phyloP scores from a whole-genome alignment of 2,113 vertebrate genomes.

The Benthochromis sp. region DNA sequence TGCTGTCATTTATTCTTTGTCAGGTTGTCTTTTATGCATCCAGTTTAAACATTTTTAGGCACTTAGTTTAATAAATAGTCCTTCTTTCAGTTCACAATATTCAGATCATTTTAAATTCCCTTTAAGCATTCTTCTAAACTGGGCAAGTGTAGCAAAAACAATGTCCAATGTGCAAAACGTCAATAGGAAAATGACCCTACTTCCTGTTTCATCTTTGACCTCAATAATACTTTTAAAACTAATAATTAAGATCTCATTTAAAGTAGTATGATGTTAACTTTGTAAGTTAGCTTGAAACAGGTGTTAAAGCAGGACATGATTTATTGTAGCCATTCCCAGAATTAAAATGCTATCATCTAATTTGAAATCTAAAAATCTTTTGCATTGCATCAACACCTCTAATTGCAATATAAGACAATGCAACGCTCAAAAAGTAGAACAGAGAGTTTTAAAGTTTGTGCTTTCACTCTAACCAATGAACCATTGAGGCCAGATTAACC shows the following conservation, averaged over 20 bases:
- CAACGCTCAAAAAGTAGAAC: not conserved
- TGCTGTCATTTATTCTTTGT: not conserved
- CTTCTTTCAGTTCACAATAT: not conserved
- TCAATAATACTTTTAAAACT: not conserved
- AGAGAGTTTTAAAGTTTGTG: not conserved
- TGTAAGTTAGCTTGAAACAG: not conserved
- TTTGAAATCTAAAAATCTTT: not conserved
- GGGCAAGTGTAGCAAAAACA: not conserved
- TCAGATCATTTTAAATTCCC: not conserved
- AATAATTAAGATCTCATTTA: not conserved
- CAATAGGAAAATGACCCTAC: not conserved
- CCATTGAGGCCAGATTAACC: not conserved
- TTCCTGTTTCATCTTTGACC: not conserved
- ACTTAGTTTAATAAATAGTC: rapidly evolving
- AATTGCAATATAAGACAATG: not conserved
- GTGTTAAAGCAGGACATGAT: not conserved
- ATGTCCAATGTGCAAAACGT: not conserved
- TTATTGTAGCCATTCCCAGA: not conserved
- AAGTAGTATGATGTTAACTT: not conserved
- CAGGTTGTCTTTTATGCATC: not conserved
- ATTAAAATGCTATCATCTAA: not conserved
- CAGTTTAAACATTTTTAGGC: not conserved
- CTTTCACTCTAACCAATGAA: not conserved
- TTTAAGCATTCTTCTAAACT: not conserved
- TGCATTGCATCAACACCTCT: not conserved